phyloP scores from a whole-genome alignment of 2,113 vertebrate genomes.

The Esox niger region DNA sequence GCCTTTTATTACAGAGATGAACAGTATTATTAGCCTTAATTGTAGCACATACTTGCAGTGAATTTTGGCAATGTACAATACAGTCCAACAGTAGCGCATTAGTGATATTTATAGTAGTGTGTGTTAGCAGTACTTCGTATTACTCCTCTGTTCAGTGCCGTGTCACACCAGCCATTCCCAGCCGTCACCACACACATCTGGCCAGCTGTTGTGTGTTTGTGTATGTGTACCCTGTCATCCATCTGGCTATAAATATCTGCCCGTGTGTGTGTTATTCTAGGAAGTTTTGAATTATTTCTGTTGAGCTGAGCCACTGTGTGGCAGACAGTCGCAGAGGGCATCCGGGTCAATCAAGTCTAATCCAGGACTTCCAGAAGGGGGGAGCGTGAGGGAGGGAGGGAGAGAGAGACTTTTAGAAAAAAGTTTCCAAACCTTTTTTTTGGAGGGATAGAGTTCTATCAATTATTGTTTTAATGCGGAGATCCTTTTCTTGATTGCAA shows the following conservation, averaged over 20 bases:
- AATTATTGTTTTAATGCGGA: too few relatives aligned
- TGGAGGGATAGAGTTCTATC: slow-evolving; percentile 5
- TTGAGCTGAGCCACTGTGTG: not conserved
- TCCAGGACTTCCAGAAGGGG: slow-evolving; percentile 5
- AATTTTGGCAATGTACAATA: not conserved
- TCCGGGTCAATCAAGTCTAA: slow-evolving; percentile 9
- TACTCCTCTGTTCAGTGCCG: not conserved
- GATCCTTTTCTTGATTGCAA: too few relatives aligned
- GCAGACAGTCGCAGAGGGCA: slow-evolving; percentile 15
- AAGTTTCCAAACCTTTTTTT: too few relatives aligned
- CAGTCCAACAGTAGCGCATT: not conserved
- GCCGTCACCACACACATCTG: slow-evolving; percentile 9
- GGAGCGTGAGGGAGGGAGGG: not conserved
- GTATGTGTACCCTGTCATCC: slow-evolving; percentile 5
- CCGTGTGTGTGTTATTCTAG: slow-evolving; percentile 6
- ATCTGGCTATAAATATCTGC: slow-evolving; percentile 21
- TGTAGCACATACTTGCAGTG: not conserved
- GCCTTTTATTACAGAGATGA: too few relatives aligned
- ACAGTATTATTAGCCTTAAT: too few relatives aligned
- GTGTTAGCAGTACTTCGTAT: not conserved
- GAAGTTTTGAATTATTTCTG: slow-evolving; percentile 7
- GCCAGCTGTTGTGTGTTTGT: slow-evolving; percentile 18
- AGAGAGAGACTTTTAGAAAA: too few relatives aligned
- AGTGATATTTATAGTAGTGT: not conserved
- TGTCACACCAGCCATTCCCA: not conserved